A percentile compares a stretch with the other conserved stretches of the same genome.
phyloP scores from a whole-genome alignment of 2,113 vertebrate genomes.

The Prolemur simus region DNA sequence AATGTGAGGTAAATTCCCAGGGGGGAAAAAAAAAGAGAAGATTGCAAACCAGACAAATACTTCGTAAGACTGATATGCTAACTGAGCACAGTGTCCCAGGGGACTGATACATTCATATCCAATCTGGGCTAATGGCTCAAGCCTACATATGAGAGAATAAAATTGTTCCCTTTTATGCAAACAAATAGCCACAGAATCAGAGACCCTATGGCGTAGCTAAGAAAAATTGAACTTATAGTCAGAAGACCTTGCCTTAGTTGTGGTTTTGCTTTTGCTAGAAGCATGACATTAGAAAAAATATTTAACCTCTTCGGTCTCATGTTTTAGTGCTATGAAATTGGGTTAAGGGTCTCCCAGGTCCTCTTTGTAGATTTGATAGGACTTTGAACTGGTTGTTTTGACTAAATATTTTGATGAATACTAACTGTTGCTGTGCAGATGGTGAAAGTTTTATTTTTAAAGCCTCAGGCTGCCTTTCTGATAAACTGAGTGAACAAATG shows the following conservation, averaged over 20 bases:
- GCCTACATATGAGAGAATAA: not conserved
- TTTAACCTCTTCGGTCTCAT: not conserved
- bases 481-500: conserved; percentile 52
- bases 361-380: not conserved
- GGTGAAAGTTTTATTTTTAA: conserved; percentile 53
- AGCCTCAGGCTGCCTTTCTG: conserved; percentile 40
- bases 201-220: not conserved
- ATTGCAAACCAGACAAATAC: not conserved
- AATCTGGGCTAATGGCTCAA: not conserved
- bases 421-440: conserved; percentile 36
- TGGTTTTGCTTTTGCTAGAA: not conserved
- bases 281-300: not conserved
- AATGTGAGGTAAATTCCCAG: not conserved
- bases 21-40: fast-evolving
- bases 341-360: not conserved
- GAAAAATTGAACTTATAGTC: not conserved
- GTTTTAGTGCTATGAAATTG: not conserved
- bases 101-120: not conserved
- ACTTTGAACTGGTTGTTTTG: conserved; percentile 43
- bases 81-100: not conserved
- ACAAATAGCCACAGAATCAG: not conserved
- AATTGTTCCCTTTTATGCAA: not conserved
- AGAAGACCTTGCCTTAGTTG: not conserved
- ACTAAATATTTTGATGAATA: conserved; percentile 57
- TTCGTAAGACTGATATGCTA: not conserved